Percentiles rank a stretch among this genome's conserved stretches.
Evolutionary conservation across 2,113 vertebrate genomes (phyloP).

Genomic region (Spheniscus mendiculus): DNA sequence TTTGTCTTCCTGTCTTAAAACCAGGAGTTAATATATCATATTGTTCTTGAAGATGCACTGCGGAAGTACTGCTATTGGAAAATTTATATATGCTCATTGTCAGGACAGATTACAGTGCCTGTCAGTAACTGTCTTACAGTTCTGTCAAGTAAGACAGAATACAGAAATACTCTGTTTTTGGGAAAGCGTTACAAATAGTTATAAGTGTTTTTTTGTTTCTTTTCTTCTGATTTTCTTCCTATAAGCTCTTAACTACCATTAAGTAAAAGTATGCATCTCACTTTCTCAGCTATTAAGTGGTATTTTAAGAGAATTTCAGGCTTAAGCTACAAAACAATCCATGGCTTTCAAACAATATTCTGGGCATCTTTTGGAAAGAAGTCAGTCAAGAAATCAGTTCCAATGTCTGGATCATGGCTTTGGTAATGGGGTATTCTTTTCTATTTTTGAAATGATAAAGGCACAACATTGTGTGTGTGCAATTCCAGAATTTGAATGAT

Average conservation of each 20-base stretch:
- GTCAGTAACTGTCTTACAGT: background rate
- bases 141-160: background rate
- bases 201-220: background rate
- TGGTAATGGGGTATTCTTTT: background rate
- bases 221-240: background rate
- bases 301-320: background rate
- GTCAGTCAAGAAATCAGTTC: background rate
- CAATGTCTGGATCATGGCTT: background rate
- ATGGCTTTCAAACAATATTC: background rate
- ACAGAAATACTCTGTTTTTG: background rate
- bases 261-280: background rate
- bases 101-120: background rate
- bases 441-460: background rate
- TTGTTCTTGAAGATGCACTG: background rate
- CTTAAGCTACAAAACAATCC: background rate
- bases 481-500: background rate
- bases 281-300: background rate
- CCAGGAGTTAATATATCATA: background rate
- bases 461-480: background rate
- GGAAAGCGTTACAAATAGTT: background rate
- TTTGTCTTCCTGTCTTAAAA: background rate
- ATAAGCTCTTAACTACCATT: background rate
- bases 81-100: background rate
- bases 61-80: background rate
- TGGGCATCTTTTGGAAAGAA: background rate